Evolutionary conservation across 2,797 vertebrate genomes (phyloP), one percentile per base, ranked within the genome.

Genomic region (Cyclopterus lumpus): DNA sequence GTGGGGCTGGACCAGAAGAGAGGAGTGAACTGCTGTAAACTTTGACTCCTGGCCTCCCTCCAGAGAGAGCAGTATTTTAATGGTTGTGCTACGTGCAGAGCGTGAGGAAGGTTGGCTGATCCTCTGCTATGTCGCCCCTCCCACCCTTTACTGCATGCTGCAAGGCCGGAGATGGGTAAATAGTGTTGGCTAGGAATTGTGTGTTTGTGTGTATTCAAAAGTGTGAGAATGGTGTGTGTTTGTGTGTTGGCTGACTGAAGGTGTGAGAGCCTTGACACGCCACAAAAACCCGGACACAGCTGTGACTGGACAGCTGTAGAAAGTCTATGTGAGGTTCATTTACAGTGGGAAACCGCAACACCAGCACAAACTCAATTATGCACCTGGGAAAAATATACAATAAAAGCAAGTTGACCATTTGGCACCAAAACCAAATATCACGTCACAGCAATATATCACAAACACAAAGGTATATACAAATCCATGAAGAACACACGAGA

Each of bases 61-160:
- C 94, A 95, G 90, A 89, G 88, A 77, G 87, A 92, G 91, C 91
- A 91, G 90, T 92, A 85, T 94, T 94, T 95, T 95, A 95, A 95
- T 95, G 94, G 91, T 92, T 70, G 78, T 92, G 94, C 94, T 95
- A 95, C 94, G 95, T 95, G 94, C 94, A 77, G 94, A 77, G 87
- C 94, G 93, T 95, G 95, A 93, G 92, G 90, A 88, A 88, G 90
- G 84, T 75, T 93, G 87, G 85, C 86, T 81, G 83, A 88, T 90
- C 80, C 88, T 90, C 78, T 12, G 83, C 86, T 84, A 64, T 84
- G 77, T 86, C 76, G 61, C 80, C 84, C 88, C 86, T 81, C 90
- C 89, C 84, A 65, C 79, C 64, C 77, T 67, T 42, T 64, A 83
- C 87, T 75, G 85, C 88, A 72, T 2, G 34, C 88, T 82, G 76